Evolutionary conservation across 2,888 invertebrate genomes (phyloP).

Genomic region (Xanthostigma xanthostigma): DNA sequence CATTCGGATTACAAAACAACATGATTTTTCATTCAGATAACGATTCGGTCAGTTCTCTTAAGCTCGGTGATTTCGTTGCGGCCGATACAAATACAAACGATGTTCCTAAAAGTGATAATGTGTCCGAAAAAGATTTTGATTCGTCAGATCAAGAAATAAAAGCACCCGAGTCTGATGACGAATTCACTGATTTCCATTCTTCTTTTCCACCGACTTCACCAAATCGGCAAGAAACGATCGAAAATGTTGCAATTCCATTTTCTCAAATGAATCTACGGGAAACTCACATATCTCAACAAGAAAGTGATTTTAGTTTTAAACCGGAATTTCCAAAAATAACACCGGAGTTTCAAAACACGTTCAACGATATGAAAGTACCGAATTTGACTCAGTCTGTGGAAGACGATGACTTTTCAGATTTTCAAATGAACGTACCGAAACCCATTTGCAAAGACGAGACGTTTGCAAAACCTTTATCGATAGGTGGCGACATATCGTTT

Average conservation of each 20-base stretch:
- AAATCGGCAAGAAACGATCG: constrained; percentile 5
- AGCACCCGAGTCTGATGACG: constrained; percentile 22
- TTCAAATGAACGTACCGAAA: constrained; percentile 20
- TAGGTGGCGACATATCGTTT: constrained; percentile 1
- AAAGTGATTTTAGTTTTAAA: constrained; percentile 2
- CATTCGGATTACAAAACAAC: no score
- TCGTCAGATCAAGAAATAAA: no score
- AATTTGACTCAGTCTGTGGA: constrained; percentile 5
- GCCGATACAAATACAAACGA: background rate
- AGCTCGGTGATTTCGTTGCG: constrained; percentile 13
- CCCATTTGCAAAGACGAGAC: constrained; percentile 3
- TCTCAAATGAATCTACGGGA: constrained; percentile 20
- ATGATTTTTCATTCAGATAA: constrained; percentile 4
- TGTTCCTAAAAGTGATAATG: background rate
- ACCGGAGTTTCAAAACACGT: no score
- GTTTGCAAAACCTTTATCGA: constrained; percentile 3
- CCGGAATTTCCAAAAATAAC: no score
- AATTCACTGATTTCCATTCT: constrained; percentile 34
- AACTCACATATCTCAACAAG: constrained; percentile 23
- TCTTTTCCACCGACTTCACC: constrained; percentile 13
- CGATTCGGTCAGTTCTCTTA: constrained; percentile 19
- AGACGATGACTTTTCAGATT: constrained; percentile 29
- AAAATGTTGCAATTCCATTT: constrained; percentile 5
- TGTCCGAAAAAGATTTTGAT: background rate
- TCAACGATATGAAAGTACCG: no score